Conservation (phyloP, 2,113 vertebrate genomes). For the Caranx ignobilis region DNA sequence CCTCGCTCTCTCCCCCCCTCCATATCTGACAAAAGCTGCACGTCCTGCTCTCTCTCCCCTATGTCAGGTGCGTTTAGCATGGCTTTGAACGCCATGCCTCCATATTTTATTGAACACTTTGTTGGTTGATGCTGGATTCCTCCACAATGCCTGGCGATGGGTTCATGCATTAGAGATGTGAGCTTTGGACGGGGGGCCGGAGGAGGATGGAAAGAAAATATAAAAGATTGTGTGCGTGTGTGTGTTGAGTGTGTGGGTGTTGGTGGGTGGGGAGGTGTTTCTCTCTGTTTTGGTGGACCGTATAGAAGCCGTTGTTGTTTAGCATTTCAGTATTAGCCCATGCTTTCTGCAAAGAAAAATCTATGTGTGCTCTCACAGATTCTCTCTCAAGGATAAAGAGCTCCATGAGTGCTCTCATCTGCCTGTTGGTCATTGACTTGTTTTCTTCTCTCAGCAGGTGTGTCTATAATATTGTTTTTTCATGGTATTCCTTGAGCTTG, state of each 20-base stretch:
- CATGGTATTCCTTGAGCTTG: constrained; percentile 27
- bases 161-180: constrained; percentile 84
- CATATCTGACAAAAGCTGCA: constrained; percentile 73
- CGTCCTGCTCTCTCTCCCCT: constrained; percentile 65
- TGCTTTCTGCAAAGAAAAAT: constrained; percentile 49
- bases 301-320: constrained; percentile 62
- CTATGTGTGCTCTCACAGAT: constrained; percentile 45
- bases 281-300: constrained; percentile 59
- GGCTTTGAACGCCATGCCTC: constrained; percentile 81
- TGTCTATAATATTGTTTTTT: constrained; percentile 52
- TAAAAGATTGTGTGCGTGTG: constrained; percentile 27
- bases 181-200: constrained; percentile 49
- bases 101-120: constrained; percentile 86
- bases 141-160: constrained; percentile 75
- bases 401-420: constrained; percentile 47
- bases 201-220: constrained; percentile 60
- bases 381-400: constrained; percentile 58
- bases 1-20: constrained; percentile 33
- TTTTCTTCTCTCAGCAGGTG: constrained; percentile 47
- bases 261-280: constrained; percentile 26
- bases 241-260: neutral
- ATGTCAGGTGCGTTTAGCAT: constrained; percentile 82
- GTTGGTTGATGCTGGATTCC: constrained; percentile 81
- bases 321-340: constrained; percentile 51
- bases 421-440: constrained; percentile 61